Evolutionary conservation across 2,113 vertebrate species (phyloP), one percentile per base, ranked within the genome.

Genomic region (Amphilophus citrinellus): DNA sequence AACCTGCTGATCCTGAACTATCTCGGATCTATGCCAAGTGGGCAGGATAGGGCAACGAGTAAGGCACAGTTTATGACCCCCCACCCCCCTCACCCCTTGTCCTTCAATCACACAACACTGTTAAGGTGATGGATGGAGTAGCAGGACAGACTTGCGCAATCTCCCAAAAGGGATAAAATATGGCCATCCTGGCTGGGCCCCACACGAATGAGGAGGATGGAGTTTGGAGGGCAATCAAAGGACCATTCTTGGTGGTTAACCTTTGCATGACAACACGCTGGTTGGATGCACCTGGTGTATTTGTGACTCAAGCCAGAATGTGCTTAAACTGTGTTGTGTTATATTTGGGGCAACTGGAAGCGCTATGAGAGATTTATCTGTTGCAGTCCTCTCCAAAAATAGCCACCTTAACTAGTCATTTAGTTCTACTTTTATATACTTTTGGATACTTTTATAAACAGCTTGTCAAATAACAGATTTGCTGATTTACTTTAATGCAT

Each of bases 41-140:
- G 84, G 89, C 76, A 84, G 88, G 22, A 76, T 65, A 84, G 84
- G 89, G 63, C 85, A 71, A 60, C 30, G 24, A 77, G 82, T 84
- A 77, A 81, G 83, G 76, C 63, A 22, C n/a, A 14, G 87, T 92
- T 92, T 88, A 91, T 76, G 73, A 93, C 88, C 84, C 85, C 18
- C 39, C 7, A 7, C 37, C 37, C 7, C 4, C 35, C 35, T 1
- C 22, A 2, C 62, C 50, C 32, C 85, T 35, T 44, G 79, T 91
- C 91, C 89, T 92, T 81, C 61, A 73, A n/a, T 77, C 24, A 71
- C 84, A 79, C 79, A 91, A 87, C 76, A 2, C 76, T 42, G 77
- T 94, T 91, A 91, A 89, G 3, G 30, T 93, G 93, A 95, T 93
- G 61, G 90, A 94, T 90, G 78, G 76, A 77, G 78, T 44, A 56